A percentile compares a stretch with the other conserved stretches of the same genome.
Evolutionary conservation across 1,140 invertebrate species (phyloP).

Genomic region (Chrysopa pallens): DNA sequence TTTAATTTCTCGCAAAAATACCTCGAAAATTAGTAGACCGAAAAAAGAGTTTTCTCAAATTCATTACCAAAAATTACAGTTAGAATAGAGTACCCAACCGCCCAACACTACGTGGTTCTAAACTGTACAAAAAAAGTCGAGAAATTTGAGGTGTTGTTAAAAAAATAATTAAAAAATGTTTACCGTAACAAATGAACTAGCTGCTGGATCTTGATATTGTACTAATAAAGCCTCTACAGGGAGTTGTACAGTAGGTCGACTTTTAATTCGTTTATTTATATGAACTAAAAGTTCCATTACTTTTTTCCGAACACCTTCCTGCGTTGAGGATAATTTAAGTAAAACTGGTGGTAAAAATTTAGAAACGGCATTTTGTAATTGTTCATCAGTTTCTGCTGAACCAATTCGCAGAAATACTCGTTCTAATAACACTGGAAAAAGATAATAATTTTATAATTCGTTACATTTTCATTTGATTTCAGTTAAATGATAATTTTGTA

Average conservation of each 20-base stretch:
- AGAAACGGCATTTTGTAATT: constrained; percentile 59
- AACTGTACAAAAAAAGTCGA: not conserved
- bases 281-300: constrained; percentile 86
- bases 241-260: constrained; percentile 61
- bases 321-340: constrained; percentile 66
- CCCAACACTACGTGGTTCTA: too few species aligned
- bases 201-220: constrained; percentile 60
- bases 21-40: too few species aligned
- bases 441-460: too few species aligned
- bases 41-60: too few species aligned
- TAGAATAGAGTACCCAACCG: too few species aligned
- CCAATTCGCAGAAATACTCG: constrained; percentile 76
- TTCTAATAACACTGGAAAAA: constrained; percentile 55
- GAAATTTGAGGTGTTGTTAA: not conserved
- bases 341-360: constrained; percentile 82
- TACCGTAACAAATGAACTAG: constrained; percentile 70
- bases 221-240: constrained; percentile 70
- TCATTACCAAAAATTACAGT: too few species aligned
- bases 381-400: constrained; percentile 73
- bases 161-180: constrained; percentile 11
- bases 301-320: constrained; percentile 72
- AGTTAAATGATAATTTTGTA: too few species aligned
- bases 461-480: too few species aligned
- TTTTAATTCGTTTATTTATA: constrained; percentile 78
- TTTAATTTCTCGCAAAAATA: too few species aligned